A percentile compares a stretch with the other conserved stretches of the same genome.
Conservation (phyloP, 2,113 vertebrate species). For the Marmota monax region DNA sequence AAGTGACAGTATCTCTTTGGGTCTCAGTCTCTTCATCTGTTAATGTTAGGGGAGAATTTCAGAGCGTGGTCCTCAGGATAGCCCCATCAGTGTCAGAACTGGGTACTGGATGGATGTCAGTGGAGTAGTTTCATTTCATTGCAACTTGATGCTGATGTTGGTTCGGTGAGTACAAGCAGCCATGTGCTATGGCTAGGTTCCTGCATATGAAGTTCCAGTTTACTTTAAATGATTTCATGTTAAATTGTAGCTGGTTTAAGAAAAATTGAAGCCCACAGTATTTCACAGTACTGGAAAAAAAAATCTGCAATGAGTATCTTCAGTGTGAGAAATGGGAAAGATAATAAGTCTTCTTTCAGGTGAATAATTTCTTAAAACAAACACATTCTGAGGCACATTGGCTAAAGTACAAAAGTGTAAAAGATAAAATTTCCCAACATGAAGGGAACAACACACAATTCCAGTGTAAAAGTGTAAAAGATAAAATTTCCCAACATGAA, state of each 20-base stretch:
- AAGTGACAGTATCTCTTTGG: not conserved
- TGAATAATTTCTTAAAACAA: not conserved
- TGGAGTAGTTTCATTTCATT: conserved; percentile 19
- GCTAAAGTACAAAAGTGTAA: not conserved
- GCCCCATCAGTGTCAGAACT: not conserved
- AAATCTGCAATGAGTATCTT: not conserved
- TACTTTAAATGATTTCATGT: conserved; percentile 74
- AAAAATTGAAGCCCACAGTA: conserved; percentile 60
- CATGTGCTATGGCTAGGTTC: not conserved
- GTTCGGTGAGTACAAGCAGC: not conserved
- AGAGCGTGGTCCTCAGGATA: no score
- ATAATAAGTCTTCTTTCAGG: not conserved
- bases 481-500: not conserved
- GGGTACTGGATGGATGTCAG: not conserved
- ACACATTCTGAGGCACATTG: not conserved
- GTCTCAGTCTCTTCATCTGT: not conserved
- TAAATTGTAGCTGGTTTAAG: conserved; percentile 59
- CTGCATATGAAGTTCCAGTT: conserved; percentile 48
- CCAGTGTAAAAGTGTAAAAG: not conserved
- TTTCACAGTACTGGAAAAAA: no score
- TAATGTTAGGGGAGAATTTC: not conserved
- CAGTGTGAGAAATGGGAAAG: conserved; percentile 37
- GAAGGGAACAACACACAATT: not conserved
- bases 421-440: conserved; percentile 23
- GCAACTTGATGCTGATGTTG: not conserved